phyloP scores from a whole-genome alignment of 2,888 invertebrate species.

The Timandra comae region DNA sequence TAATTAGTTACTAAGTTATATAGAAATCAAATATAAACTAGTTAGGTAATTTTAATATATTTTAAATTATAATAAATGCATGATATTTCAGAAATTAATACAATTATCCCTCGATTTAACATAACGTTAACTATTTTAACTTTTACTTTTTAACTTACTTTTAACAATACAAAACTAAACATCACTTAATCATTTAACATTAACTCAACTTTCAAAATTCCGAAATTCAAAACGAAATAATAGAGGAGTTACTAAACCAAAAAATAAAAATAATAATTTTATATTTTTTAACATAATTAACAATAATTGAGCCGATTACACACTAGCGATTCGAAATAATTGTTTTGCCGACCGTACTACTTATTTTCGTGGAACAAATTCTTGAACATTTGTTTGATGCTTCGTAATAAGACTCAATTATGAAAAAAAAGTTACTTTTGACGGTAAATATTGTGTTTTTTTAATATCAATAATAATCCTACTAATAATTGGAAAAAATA shows the following conservation, averaged over 20 bases:
- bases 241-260: slow-evolving; percentile 29
- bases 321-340: slow-evolving; percentile 43
- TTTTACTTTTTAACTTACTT: background rate
- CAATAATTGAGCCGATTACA: slow-evolving; percentile 63
- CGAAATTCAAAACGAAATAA: slow-evolving; percentile 24
- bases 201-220: slow-evolving; percentile 9
- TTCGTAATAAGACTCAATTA: slow-evolving; percentile 72
- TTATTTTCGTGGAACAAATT: slow-evolving; percentile 70
- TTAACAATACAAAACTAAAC: background rate
- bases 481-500: no score
- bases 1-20: no score
- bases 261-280: slow-evolving; percentile 45
- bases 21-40: no score
- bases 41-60: no score
- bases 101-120: no score
- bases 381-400: slow-evolving; percentile 74
- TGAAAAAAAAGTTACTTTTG: slow-evolving; percentile 55
- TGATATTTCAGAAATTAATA: no score
- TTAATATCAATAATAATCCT: slow-evolving; percentile 6
- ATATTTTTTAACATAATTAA: slow-evolving; percentile 55
- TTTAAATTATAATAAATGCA: no score
- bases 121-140: no score
- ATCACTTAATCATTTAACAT: background rate
- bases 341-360: slow-evolving; percentile 58
- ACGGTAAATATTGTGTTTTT: slow-evolving; percentile 21